These are phyloP conservation scores for Steromphala cineraria DNA, from an alignment of 2,888 invertebrate genomes.

Conservation along the genomic window DNA sequence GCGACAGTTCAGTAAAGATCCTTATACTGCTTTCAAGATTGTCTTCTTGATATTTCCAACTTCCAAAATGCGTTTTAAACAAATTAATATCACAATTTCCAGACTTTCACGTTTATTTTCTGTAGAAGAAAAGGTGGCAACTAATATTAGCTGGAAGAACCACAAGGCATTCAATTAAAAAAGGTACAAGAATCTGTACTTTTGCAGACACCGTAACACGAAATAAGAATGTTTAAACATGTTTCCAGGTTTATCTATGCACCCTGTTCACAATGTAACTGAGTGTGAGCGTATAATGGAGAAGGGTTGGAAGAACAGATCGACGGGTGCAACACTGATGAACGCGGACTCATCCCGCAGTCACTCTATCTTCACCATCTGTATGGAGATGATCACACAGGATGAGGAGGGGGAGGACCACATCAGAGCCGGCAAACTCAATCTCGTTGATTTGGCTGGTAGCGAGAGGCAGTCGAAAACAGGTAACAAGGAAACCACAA, in stretches of 20 bases:
- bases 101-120: too few relatives aligned
- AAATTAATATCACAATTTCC: too few relatives aligned
- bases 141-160: too few relatives aligned
- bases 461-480: constrained; percentile 90
- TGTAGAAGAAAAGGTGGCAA: too few relatives aligned
- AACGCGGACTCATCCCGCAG: constrained; percentile 88
- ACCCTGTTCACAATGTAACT: constrained; percentile 85
- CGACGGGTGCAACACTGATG: constrained; percentile 91
- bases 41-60: too few relatives aligned
- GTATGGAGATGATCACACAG: constrained; percentile 86
- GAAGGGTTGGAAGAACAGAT: constrained; percentile 86
- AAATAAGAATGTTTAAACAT: background rate
- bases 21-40: too few relatives aligned
- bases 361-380: constrained; percentile 91
- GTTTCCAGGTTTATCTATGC: constrained; percentile 81
- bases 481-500: constrained; percentile 74
- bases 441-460: constrained; percentile 92
- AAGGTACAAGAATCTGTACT: too few relatives aligned
- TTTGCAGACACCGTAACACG: too few relatives aligned
- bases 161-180: too few relatives aligned
- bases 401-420: constrained; percentile 77
- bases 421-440: constrained; percentile 85
- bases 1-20: too few relatives aligned
- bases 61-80: too few relatives aligned
- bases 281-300: constrained; percentile 87